These are phyloP conservation scores for Hippocampus barbouri DNA, from an alignment of 2,113 vertebrate genomes.

Conservation along the genomic window DNA sequence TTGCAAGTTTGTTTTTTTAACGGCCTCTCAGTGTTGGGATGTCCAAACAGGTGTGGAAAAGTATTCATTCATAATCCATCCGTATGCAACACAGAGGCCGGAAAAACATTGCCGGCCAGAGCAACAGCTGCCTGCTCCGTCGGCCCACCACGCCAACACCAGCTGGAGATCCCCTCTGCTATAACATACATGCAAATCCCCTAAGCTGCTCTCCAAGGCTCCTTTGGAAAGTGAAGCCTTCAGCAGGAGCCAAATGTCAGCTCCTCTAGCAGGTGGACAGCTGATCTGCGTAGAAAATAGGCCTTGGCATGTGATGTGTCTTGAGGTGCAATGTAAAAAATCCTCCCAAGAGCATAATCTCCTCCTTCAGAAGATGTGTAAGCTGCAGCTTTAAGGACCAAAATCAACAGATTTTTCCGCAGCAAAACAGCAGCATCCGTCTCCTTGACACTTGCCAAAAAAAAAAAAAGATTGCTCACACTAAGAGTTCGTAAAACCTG, in stretches of 20 bases:
- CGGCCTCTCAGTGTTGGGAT: neutral
- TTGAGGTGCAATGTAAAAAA: slow-evolving; percentile 49
- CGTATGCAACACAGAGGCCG: slow-evolving; percentile 11
- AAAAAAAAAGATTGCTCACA: slow-evolving; percentile 5
- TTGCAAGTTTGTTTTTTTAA: neutral
- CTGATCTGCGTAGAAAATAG: slow-evolving; percentile 58
- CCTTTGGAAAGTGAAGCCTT: slow-evolving; percentile 39
- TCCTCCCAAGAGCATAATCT: slow-evolving; percentile 47
- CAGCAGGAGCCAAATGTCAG: slow-evolving; percentile 58
- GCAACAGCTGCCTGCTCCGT: slow-evolving; percentile 16
- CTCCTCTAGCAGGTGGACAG: slow-evolving; percentile 61
- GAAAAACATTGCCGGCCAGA: slow-evolving; percentile 23
- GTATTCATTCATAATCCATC: slow-evolving; percentile 11
- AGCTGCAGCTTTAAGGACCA: slow-evolving; percentile 48
- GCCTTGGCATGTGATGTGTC: slow-evolving; percentile 49
- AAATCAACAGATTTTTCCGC: slow-evolving; percentile 51
- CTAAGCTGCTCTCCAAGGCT: slow-evolving; percentile 31
- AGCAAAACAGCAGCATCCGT: slow-evolving; percentile 36
- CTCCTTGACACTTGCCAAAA: slow-evolving; percentile 24
- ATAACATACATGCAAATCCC: slow-evolving; percentile 50
- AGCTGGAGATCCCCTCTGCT: slow-evolving; percentile 39
- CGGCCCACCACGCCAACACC: slow-evolving; percentile 37
- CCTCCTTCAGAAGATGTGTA: slow-evolving; percentile 54
- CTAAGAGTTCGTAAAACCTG: slow-evolving; percentile 18
- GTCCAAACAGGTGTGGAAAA: neutral